phyloP scores from a whole-genome alignment of 2,888 invertebrate species.

The Amphipyra berbera region DNA sequence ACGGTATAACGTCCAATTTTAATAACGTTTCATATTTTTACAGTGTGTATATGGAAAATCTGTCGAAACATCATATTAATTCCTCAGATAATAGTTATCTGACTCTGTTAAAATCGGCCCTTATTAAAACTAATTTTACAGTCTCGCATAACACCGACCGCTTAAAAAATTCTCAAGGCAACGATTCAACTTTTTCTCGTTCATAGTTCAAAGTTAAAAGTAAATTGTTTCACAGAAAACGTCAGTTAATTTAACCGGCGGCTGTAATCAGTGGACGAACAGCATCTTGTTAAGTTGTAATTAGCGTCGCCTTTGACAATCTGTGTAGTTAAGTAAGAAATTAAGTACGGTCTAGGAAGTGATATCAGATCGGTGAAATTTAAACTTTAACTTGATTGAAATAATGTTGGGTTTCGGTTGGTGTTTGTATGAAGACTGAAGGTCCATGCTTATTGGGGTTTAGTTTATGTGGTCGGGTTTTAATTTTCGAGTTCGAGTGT shows the following conservation, averaged over 20 bases:
- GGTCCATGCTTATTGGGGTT: slow-evolving; percentile 42
- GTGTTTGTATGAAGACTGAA: not conserved
- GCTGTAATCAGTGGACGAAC: slow-evolving; percentile 55
- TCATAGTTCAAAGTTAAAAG: slow-evolving; percentile 44
- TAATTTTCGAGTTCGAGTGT: slow-evolving; percentile 19
- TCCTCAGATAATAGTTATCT: too few relatives aligned
- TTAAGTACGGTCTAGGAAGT: slow-evolving; percentile 51
- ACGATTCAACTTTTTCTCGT: slow-evolving; percentile 19
- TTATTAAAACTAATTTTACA: too few relatives aligned
- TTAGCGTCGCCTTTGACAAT: slow-evolving; percentile 62
- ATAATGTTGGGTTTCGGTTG: slow-evolving; percentile 14
- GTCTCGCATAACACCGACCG: too few relatives aligned
- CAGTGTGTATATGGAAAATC: too few relatives aligned
- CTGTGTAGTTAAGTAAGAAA: slow-evolving; percentile 60
- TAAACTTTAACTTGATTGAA: fast-evolving
- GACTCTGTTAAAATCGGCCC: too few relatives aligned
- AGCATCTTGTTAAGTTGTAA: slow-evolving; percentile 61
- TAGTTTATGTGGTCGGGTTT: slow-evolving; percentile 41
- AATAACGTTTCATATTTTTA: too few relatives aligned
- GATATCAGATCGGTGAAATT: not conserved
- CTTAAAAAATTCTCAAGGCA: too few relatives aligned
- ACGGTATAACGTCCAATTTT: too few relatives aligned
- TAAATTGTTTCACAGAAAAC: slow-evolving; percentile 58
- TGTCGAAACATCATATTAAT: too few relatives aligned
- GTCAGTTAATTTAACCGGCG: slow-evolving; percentile 56